Evolutionary conservation across 2,888 invertebrate species (phyloP).

Genomic region (Acheta domesticus): DNA sequence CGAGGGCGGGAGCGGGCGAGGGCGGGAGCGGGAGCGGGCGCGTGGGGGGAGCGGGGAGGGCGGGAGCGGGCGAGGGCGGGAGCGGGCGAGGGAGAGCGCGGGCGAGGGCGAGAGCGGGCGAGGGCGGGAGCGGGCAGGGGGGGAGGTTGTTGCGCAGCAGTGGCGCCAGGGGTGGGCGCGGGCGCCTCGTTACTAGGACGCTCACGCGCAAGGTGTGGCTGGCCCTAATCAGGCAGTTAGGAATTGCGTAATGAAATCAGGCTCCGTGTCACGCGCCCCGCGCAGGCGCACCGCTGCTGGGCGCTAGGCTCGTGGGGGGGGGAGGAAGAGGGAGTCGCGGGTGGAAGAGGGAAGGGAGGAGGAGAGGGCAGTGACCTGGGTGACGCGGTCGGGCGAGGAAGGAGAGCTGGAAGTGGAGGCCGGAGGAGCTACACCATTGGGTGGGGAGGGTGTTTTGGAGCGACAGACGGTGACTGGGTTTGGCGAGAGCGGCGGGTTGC

Average conservation of each 20-base stretch:
- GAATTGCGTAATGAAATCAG: constrained; percentile 11
- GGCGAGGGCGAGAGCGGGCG: not conserved
- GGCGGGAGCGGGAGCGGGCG: not conserved
- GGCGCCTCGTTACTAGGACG: not conserved
- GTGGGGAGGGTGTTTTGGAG: too few species aligned
- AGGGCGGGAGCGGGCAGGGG: not conserved
- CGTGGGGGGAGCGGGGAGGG: not conserved
- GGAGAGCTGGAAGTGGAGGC: too few species aligned
- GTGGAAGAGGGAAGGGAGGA: too few species aligned
- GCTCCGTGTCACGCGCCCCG: not conserved
- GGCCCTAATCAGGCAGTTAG: not conserved
- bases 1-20: too few species aligned
- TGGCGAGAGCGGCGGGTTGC: too few species aligned
- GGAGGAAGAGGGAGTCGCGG: too few species aligned
- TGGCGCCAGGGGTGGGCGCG: not conserved
- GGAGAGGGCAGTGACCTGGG: too few species aligned
- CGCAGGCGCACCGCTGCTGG: too few species aligned
- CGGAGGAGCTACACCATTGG: too few species aligned
- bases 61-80: not conserved
- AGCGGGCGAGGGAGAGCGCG: not conserved
- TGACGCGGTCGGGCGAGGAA: too few species aligned
- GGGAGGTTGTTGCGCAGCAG: not conserved
- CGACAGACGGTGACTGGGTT: too few species aligned
- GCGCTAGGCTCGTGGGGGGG: too few species aligned
- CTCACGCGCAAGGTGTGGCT: not conserved